Evolutionary conservation across 2,113 vertebrate genomes (phyloP).

Genomic region (Periophthalmodon schlosseri): DNA sequence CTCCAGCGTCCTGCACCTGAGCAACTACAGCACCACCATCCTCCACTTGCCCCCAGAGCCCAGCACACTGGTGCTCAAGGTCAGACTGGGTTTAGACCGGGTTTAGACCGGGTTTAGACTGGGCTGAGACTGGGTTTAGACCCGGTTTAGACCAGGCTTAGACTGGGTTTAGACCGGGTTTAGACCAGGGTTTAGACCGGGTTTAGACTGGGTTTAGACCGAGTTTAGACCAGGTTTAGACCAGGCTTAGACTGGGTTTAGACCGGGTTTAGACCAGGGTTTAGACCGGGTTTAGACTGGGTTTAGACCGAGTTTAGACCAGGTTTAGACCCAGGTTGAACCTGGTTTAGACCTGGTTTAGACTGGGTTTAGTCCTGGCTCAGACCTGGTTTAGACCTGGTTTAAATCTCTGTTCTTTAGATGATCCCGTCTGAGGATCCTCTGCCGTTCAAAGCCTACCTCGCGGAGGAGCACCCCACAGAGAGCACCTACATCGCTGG

Average conservation of each 20-base stretch:
- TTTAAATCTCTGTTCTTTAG: neutral
- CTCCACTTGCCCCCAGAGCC: slow-evolving; percentile 78
- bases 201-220: too few relatives aligned
- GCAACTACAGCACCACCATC: slow-evolving; percentile 76
- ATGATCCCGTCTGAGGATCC: slow-evolving; percentile 77
- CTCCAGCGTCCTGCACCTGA: slow-evolving; percentile 76
- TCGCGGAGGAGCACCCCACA: slow-evolving; percentile 83
- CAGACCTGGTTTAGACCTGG: neutral
- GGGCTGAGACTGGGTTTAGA: neutral
- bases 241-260: neutral
- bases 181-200: too few relatives aligned
- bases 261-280: neutral
- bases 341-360: neutral
- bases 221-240: too few relatives aligned
- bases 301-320: too few relatives aligned
- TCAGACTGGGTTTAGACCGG: slow-evolving; percentile 9
- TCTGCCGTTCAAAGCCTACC: slow-evolving; percentile 78
- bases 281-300: too few relatives aligned
- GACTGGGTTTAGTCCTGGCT: neutral
- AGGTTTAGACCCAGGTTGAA: too few relatives aligned
- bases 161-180: too few relatives aligned
- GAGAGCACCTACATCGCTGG: slow-evolving; percentile 75
- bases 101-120: neutral
- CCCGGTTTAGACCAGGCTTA: too few relatives aligned
- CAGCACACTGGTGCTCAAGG: slow-evolving; percentile 80